Conservation (phyloP, 2,113 vertebrate species). For the Perca fluviatilis region DNA sequence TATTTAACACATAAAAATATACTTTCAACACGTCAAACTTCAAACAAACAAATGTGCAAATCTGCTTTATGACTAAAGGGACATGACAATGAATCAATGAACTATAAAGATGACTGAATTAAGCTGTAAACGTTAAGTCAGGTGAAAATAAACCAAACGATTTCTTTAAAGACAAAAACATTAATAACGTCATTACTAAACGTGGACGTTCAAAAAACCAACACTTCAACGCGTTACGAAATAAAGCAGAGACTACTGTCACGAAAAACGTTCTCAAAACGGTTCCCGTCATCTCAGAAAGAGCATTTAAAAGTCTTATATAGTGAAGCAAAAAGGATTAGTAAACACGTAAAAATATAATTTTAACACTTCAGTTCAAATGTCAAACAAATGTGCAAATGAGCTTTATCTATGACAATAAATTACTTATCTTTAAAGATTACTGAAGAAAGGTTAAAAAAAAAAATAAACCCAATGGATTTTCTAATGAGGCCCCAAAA, state of each 20-base stretch:
- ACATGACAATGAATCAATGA: background rate
- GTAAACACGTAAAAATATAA: background rate
- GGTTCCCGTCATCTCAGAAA: background rate
- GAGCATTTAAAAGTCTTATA: background rate
- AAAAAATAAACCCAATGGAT: background rate
- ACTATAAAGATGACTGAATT: background rate
- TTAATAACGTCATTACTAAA: no score
- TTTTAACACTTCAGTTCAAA: conserved; percentile 21
- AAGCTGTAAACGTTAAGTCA: background rate
- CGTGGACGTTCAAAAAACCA: no score
- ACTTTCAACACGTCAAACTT: conserved; percentile 6
- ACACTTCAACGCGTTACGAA: no score
- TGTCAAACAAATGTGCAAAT: conserved; percentile 14
- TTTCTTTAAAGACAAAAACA: no score
- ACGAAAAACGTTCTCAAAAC: background rate
- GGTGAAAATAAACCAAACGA: no score
- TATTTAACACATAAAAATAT: background rate
- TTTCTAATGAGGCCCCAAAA: background rate
- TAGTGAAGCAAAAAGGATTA: background rate
- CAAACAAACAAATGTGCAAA: conserved; percentile 25
- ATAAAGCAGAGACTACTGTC: no score
- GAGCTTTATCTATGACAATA: background rate
- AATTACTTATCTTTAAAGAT: background rate
- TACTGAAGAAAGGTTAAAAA: background rate
- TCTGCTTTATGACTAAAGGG: background rate